Base-by-base conservation (phyloP, 2,797 vertebrate genomes). In the Ataeniobius toweri region DNA sequence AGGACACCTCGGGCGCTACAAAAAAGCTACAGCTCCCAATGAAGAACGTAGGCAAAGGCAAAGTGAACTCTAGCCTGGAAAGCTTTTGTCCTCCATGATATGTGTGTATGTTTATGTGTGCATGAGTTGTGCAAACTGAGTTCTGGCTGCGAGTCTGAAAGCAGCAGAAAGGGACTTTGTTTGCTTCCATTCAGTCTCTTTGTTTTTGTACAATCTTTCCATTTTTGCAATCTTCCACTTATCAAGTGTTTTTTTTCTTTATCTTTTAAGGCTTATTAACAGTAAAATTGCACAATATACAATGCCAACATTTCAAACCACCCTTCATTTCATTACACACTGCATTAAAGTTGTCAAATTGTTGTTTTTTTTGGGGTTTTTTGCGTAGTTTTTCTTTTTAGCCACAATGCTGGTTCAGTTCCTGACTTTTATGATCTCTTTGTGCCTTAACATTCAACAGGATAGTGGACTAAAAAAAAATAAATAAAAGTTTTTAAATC, bases 61-160 rank as follows among this genome's bases (percentile, higher is more conserved):
- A 73, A 55, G 78, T 87, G 88, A 94, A 92, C 93, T 89, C 84
- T 93, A 81, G 91, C 93, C 92, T 82, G 80, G 73, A 92, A 89
- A 84, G 75, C 82, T 86, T 86, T 83, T 81, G 80, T 84, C 81
- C 77, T 89, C 74, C 74, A 71, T 80, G 56, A 56, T 76, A 73
- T 83, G 80, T 79, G 79, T 78, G 79, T 83, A 51, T 84, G 83
- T 83, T 73, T 86, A 26, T 73, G 82, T 86, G 81, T 83, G 76
- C 20, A 63, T 51, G 77, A 50, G 87, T 93, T 94, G 89, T 89
- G 92, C 84, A 92, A 92, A 84, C 85, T 39, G 14, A 73, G 83
- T 3, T 71, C 82, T 76, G 81, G 83, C 84, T 75, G 78, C 75
- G 73, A 79, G 74, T 75, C 70, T 84, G 84, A 89, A 86, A 67